Percentiles rank a stretch among this genome's conserved stretches.
These are phyloP conservation scores for Otolemur crassicaudatus DNA, from an alignment of 2,797 vertebrate genomes.

Conservation along the genomic window DNA sequence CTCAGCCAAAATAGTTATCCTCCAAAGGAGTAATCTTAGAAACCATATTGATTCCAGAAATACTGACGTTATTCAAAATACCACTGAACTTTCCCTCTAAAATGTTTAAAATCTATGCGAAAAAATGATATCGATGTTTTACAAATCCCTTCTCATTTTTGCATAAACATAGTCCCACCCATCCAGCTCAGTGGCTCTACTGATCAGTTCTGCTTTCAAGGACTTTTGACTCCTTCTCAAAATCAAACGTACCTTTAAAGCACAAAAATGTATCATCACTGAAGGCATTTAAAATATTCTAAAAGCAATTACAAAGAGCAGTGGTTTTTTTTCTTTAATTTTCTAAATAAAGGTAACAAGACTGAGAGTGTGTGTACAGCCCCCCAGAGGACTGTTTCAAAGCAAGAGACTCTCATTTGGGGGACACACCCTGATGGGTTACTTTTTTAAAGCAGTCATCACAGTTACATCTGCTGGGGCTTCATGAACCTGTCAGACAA, in stretches of 20 bases:
- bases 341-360: constrained; percentile 22
- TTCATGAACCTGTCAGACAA: constrained; percentile 10
- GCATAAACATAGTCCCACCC: neutral
- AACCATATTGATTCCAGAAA: constrained; percentile 38
- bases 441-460: constrained; percentile 49
- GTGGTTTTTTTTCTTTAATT: neutral
- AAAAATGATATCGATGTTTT: constrained; percentile 10
- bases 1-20: constrained; percentile 15
- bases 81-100: constrained; percentile 12
- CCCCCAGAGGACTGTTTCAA: neutral
- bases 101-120: constrained; percentile 35
- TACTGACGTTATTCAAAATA: constrained; percentile 56
- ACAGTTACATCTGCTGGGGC: neutral
- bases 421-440: neutral
- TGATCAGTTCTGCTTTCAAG: constrained; percentile 38
- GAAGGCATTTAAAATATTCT: constrained; percentile 35
- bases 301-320: constrained; percentile 42
- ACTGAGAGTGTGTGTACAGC: neutral
- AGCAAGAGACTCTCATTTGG: neutral
- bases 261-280: neutral
- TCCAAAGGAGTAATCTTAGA: constrained; percentile 53
- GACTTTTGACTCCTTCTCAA: constrained; percentile 45
- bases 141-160: constrained; percentile 49
- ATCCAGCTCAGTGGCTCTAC: neutral
- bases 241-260: constrained; percentile 53